Evolutionary conservation across 2,888 invertebrate genomes (phyloP).

Genomic region (Campaea margaritaria): DNA sequence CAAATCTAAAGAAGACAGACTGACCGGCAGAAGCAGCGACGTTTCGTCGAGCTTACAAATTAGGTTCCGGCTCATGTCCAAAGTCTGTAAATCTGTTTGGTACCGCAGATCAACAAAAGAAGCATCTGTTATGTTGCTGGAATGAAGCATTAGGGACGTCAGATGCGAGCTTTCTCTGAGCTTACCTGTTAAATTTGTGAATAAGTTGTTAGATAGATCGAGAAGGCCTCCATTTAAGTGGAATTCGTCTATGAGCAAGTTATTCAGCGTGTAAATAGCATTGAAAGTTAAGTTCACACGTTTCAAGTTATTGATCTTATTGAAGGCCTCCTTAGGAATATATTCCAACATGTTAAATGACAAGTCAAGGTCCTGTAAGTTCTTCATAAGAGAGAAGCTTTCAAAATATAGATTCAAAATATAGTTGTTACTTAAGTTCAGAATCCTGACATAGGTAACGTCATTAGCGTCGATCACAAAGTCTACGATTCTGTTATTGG

Average conservation of each 20-base stretch:
- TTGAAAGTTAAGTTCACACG: conserved; percentile 70
- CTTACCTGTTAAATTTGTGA: conserved; percentile 61
- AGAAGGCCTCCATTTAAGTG: conserved; percentile 69
- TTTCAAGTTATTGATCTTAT: conserved; percentile 60
- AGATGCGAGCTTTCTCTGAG: conserved; percentile 62
- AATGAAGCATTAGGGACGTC: conserved; percentile 57
- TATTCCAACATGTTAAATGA: conserved; percentile 65
- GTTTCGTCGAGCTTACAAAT: conserved; percentile 58
- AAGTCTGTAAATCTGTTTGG: conserved; percentile 56
- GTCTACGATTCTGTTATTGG: conserved; percentile 61
- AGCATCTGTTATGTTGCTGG: conserved; percentile 66
- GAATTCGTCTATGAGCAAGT: conserved; percentile 63
- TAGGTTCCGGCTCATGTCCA: conserved; percentile 66
- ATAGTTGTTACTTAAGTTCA: conserved; percentile 70
- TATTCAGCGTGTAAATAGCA: conserved; percentile 55
- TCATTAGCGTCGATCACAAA: conserved; percentile 66
- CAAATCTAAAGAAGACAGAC: conserved; percentile 60
- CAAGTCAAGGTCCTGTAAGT: conserved; percentile 73
- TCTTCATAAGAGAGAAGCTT: conserved; percentile 66
- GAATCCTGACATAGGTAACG: conserved; percentile 58
- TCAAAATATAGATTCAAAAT: conserved; percentile 60
- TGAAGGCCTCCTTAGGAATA: conserved; percentile 65
- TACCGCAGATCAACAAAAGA: conserved; percentile 57
- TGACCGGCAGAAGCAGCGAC: conserved; percentile 62
- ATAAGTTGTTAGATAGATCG: conserved; percentile 70